phyloP scores from a whole-genome alignment of 2,113 vertebrate species.

The Microcebus jonahi region DNA sequence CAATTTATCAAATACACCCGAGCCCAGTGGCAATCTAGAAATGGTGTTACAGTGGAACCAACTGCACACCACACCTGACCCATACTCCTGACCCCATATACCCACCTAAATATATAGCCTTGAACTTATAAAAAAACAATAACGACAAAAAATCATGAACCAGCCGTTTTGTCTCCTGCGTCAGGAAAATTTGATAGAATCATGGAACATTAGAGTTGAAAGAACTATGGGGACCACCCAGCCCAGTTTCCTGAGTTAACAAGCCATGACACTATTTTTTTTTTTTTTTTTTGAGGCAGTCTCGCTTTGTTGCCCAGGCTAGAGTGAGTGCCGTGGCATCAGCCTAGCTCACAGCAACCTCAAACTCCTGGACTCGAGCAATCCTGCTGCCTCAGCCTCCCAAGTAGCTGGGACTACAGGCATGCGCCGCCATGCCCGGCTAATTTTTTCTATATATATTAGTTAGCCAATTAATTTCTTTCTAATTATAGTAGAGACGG shows the following conservation, averaged over 20 bases:
- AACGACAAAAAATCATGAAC: not conserved
- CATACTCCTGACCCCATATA: accelerated
- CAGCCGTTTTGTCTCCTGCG: not conserved
- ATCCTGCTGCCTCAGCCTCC: too few relatives aligned
- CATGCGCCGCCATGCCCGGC: too few relatives aligned
- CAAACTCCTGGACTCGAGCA: too few relatives aligned
- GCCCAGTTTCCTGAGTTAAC: not conserved
- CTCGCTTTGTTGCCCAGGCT: too few relatives aligned
- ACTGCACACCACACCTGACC: too few relatives aligned
- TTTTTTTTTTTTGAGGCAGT: too few relatives aligned
- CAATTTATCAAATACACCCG: not conserved
- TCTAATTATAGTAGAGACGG: too few relatives aligned
- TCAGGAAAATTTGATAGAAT: not conserved
- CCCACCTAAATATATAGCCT: not conserved
- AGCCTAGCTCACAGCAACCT: too few relatives aligned
- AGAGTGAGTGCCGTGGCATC: too few relatives aligned
- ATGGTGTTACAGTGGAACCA: not conserved
- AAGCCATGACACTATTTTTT: not conserved
- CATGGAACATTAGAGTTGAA: not conserved
- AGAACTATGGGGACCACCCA: not conserved
- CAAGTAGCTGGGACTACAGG: too few relatives aligned
- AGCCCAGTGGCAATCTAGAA: not conserved
- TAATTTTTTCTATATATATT: too few relatives aligned
- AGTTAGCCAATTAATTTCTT: too few relatives aligned
- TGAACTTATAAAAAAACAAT: not conserved